These are phyloP conservation scores for Pterois miles DNA, from an alignment of 2,797 vertebrate genomes.

Conservation along the genomic window DNA sequence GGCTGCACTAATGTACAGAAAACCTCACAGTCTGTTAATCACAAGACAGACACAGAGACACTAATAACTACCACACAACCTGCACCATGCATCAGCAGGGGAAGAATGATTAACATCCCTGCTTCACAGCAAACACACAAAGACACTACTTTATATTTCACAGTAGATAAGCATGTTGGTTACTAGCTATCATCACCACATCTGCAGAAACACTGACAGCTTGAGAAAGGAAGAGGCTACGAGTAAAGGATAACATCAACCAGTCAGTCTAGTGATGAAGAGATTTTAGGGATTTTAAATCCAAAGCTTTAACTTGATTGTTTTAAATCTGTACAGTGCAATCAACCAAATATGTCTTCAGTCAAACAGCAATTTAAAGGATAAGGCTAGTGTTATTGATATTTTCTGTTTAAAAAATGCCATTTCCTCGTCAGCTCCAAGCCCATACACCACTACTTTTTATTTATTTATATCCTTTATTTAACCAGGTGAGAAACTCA, in stretches of 20 bases:
- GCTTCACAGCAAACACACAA: constrained; percentile 38
- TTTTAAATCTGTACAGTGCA: not conserved
- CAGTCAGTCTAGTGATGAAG: not conserved
- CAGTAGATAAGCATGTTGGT: constrained; percentile 12
- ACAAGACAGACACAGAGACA: constrained; percentile 64
- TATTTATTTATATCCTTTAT: no score
- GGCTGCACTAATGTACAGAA: constrained; percentile 77
- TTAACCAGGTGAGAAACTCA: no score
- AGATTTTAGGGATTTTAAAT: not conserved
- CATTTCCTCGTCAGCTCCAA: not conserved
- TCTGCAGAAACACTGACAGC: constrained; percentile 13
- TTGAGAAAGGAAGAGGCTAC: not conserved
- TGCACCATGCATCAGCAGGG: constrained; percentile 35
- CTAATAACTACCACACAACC: constrained; percentile 59
- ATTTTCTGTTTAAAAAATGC: not conserved
- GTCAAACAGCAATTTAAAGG: not conserved
- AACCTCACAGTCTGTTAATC: constrained; percentile 74
- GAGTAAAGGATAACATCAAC: not conserved
- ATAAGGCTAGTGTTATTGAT: not conserved
- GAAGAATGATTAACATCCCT: constrained; percentile 48
- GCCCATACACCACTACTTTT: no score
- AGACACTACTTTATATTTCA: constrained; percentile 15
- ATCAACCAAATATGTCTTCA: not conserved
- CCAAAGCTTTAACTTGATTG: not conserved
- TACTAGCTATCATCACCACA: not conserved